Conservation (phyloP, 2,797 vertebrate genomes). For the Todus mexicanus region DNA sequence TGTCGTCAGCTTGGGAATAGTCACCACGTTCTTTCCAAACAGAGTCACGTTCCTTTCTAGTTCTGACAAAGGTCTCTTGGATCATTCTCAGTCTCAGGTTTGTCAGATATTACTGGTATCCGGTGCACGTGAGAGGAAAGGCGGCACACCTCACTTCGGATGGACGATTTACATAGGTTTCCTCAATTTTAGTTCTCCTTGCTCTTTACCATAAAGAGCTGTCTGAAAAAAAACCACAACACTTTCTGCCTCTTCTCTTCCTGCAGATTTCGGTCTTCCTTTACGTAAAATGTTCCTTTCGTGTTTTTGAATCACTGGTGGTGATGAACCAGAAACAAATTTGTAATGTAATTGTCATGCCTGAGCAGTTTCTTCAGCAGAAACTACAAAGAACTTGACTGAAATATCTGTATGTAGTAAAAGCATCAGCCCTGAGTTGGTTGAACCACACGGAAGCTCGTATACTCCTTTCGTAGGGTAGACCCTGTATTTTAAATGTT, state of each 20-base stretch:
- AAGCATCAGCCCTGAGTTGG: not conserved
- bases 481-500: not conserved
- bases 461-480: not conserved
- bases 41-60: conserved; percentile 15
- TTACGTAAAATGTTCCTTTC: not conserved
- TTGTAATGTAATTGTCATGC: not conserved
- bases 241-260: not conserved
- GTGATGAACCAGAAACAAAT: not conserved
- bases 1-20: conserved; percentile 23
- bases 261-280: not conserved
- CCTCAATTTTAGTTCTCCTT: not conserved
- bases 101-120: not conserved
- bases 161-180: not conserved
- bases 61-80: conserved; percentile 40
- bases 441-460: not conserved
- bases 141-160: not conserved
- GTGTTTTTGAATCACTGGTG: not conserved
- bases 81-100: not conserved
- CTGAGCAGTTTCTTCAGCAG: not conserved
- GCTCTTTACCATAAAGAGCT: not conserved
- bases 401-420: not conserved
- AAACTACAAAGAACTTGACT: not conserved
- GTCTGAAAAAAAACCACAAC: not conserved
- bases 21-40: conserved; percentile 26
- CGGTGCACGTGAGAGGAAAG: not conserved